Base-by-base conservation (phyloP, 37 sponge, comb jelly and placozoan species). In the Hormiphora californensis region DNA sequence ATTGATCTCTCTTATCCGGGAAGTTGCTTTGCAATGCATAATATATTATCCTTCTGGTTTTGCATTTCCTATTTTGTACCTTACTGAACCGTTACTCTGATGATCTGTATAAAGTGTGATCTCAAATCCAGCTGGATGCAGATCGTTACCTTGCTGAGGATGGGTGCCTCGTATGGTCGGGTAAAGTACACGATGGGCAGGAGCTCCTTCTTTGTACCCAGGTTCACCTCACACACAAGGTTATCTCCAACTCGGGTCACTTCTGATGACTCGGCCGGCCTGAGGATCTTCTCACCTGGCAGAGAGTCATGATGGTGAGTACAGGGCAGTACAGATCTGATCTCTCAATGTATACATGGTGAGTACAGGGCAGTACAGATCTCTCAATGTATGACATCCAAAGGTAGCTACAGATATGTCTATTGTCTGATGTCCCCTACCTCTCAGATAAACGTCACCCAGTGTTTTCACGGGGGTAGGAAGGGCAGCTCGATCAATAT, bases 121-220 rank as follows among this genome's bases (percentile, higher is more conserved):
- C 53, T 49, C 15, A 15, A 49, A 17, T 49, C 9, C 9, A 49
- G 15, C 15, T 17, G 15, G 30, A 57, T 19, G n/a, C 7, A 23
- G 30, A 57, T 5, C n/a, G 30, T 4, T 57, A 57, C 61, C 61
- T 57, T 57, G 30, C 27, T 57, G 61, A 57, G 61, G n/a, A 57
- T 57, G n/a, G 61, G 61, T 7, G 67, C 19, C 4, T 65, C 67
- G 67, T 65, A 65, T 28, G 34, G 37, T 32, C 67, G 21, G 67
- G 67, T 65, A 38, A 65, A 65, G 67, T 65, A 65, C 8, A 65
- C 67, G 37, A 65, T 65, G 67, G 67, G 67, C 32, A 65, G 67
- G 9, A 65, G 67, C 35, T 65, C 67, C 67, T 65, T 65, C 67
- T 65, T 65, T 35, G 37, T 28, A 38, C 35, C 37, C 37, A 65